These are phyloP conservation scores for Hippocampus comes DNA, from an alignment of 2,113 vertebrate genomes.

Conservation along the genomic window DNA sequence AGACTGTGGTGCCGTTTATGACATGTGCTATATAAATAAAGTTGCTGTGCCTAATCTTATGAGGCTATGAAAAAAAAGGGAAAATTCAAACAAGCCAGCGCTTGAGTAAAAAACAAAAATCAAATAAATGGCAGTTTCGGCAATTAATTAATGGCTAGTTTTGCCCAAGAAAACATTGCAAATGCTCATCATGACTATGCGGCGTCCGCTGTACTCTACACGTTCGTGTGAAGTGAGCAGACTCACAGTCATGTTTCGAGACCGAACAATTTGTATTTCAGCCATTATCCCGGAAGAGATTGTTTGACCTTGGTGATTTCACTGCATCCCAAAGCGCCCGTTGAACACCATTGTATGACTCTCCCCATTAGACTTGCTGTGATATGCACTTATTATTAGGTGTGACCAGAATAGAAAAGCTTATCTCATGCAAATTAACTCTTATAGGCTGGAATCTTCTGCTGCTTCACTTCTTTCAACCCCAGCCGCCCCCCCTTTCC, in stretches of 20 bases:
- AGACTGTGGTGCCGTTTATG: no score
- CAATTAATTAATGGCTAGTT: no score
- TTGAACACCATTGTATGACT: neutral
- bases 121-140: no score
- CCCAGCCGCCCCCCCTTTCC: constrained; percentile 13
- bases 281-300: neutral
- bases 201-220: no score
- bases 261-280: neutral
- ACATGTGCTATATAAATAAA: no score
- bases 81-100: no score
- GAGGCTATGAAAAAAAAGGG: no score
- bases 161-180: no score
- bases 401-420: constrained; percentile 17
- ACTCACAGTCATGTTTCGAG: neutral
- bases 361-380: neutral
- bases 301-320: neutral
- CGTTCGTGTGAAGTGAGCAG: no score
- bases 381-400: constrained; percentile 11
- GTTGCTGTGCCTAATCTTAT: no score
- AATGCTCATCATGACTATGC: no score
- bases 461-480: constrained; percentile 24
- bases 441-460: constrained; percentile 20
- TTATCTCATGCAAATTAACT: constrained; percentile 36
- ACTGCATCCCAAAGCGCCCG: neutral
- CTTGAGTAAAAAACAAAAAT: no score